Evolutionary conservation across 2,113 vertebrate species (phyloP), one percentile per base, ranked within the genome.

Genomic region (Gracilinanus agilis): DNA sequence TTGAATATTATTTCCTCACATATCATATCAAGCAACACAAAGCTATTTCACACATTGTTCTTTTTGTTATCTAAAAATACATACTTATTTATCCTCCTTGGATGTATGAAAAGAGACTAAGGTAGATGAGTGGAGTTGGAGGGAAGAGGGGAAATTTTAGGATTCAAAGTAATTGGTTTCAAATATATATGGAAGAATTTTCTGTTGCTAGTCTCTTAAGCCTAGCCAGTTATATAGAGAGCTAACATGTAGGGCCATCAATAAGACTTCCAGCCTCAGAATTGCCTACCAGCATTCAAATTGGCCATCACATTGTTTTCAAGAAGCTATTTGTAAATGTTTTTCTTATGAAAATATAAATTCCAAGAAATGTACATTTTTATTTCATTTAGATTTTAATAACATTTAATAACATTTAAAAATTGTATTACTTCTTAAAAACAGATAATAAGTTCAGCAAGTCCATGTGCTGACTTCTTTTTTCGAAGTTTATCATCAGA

Each of bases 381-480:
- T 96, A 58, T 92, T 91, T 54, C 91, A 91, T 44, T 40, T 94
- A 96, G 55, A 27, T 54, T 34, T 90, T 34, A 93, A 21, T 90
- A n/a, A 61, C 29, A 53, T 67, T 95, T 75, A 54, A 94, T 93
- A 97, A 89, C 54, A 96, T 88, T 95, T 91, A 55, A 44, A 25
- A 88, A 2, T 93, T 16, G 44, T 94, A 0, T 90, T 44, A 90
- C 96, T 95, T 96, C 97, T 96, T 95, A 96, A 96, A 97, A 97
- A 75, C 96, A 99, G 99, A 99, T 99, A 97, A 96, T 99, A 98
- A 99, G 99, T 97, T 99, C 99, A 90, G 98, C 99, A 97, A 99
- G 99, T 94, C 99, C 99, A 0, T 99, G 99, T 97, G 99, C 99
- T 95, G 99, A 99, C 97, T 99, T 99, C 97, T 99, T 99, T 98